These are phyloP conservation scores for Oscheius sp. DNA, from an alignment of 2,888 invertebrate species.

Conservation along the genomic window DNA sequence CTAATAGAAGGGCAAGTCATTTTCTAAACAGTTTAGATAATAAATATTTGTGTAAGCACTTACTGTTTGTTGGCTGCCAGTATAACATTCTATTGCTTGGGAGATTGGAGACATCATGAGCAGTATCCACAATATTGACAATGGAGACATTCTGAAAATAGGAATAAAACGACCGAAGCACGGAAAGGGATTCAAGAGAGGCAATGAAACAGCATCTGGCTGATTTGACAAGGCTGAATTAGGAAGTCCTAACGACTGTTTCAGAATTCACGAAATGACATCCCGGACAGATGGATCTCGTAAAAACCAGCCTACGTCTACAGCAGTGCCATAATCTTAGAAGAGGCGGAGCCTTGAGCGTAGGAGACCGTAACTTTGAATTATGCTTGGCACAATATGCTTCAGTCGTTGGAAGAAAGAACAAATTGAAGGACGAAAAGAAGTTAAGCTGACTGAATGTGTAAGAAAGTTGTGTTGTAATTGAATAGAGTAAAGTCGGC, in stretches of 20 bases:
- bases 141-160: conserved; percentile 16
- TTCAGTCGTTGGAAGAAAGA: not conserved
- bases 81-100: conserved; percentile 61
- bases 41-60: not conserved
- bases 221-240: not conserved
- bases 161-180: not conserved
- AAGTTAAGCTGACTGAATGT: not conserved
- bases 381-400: not conserved
- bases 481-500: conserved; percentile 27
- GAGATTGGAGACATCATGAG: not conserved
- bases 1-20: conserved; percentile 69
- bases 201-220: no score
- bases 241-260: conserved; percentile 20
- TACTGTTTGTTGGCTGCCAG: conserved; percentile 66
- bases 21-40: conserved; percentile 45
- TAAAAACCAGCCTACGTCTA: conserved; percentile 9
- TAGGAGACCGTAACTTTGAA: no score
- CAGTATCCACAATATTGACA: not conserved
- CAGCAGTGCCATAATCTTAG: not conserved
- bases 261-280: conserved; percentile 25
- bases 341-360: no score
- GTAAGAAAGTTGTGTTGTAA: conserved; percentile 28
- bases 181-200: not conserved
- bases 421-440: not conserved
- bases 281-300: conserved; percentile 14